Evolutionary conservation across 2,113 vertebrate genomes (phyloP).

Genomic region (Xenopus tropicalis): UCB_Xtro_10.0 CM004444.2:136696001-136696500

Average conservation of each 20-base stretch:
- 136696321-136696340: constrained; percentile 46
- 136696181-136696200: constrained; percentile 7
- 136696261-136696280: constrained; percentile 54
- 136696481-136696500: too few species aligned
- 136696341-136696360: constrained; percentile 53
- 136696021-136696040: too few species aligned
- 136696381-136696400: background rate
- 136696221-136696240: constrained; percentile 29
- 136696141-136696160: background rate
- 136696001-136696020: too few species aligned
- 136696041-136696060: too few species aligned
- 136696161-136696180: background rate
- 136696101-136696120: constrained; percentile 9
- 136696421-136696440: background rate
- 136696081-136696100: background rate
- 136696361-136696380: too few species aligned
- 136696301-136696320: constrained; percentile 26
- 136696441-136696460: too few species aligned
- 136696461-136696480: too few species aligned
- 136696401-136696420: background rate
- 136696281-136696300: constrained; percentile 48
- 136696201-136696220: constrained; percentile 5
- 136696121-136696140: too few species aligned
- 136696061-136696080: too few species aligned
- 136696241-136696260: constrained; percentile 26